A percentile compares a stretch with the other conserved stretches of the same genome.
Conservation (phyloP, 2,888 invertebrate species). For the Keiferia lycopersicella region DNA sequence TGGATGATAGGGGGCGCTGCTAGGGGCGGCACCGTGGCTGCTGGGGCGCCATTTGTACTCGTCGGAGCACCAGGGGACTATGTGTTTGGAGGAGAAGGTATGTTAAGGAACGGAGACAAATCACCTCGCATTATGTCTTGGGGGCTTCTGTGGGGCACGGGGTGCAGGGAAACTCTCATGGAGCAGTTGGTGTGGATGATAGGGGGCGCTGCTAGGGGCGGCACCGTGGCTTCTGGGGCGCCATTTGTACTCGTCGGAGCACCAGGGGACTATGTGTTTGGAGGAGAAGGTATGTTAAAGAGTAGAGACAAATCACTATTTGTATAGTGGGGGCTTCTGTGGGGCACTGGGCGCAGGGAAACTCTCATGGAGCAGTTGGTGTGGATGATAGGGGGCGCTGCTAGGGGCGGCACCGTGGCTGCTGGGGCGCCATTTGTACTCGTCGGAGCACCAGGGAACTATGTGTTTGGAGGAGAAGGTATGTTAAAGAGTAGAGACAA, state of each 20-base stretch:
- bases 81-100: no score
- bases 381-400: constrained; percentile 70
- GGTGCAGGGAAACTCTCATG: constrained; percentile 60
- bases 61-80: no score
- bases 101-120: no score
- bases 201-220: no score
- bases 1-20: constrained; percentile 69
- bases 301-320: no score
- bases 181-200: constrained; percentile 73
- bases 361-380: constrained; percentile 70
- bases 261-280: no score
- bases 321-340: constrained; percentile 58
- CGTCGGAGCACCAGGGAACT: constrained; percentile 74
- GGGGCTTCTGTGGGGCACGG: constrained; percentile 51
- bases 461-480: constrained; percentile 76
- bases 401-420: constrained; percentile 56
- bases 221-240: constrained; percentile 63
- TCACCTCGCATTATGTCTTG: no score
- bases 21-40: no score
- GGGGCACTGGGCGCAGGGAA: constrained; percentile 53
- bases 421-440: constrained; percentile 72
- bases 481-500: not conserved
- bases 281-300: no score
- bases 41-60: constrained; percentile 70
- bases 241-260: no score